Conservation (phyloP, 2,888 invertebrate genomes). For the Helleia helle region DNA sequence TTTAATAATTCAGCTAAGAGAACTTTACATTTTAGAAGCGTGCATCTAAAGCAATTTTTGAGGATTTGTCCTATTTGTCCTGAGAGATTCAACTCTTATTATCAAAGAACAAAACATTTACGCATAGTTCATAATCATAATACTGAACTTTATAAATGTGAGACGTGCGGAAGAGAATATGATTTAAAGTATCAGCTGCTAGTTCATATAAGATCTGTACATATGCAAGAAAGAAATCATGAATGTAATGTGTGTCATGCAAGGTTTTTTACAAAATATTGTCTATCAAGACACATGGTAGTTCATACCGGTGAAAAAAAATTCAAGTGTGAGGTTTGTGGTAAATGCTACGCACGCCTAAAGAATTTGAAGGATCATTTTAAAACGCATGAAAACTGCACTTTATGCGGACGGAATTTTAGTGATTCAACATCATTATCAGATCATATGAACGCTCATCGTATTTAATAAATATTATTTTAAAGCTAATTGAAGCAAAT, state of each 20-base stretch:
- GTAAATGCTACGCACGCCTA: conserved; percentile 51
- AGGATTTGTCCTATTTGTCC: conserved; percentile 50
- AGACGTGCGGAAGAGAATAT: conserved; percentile 46
- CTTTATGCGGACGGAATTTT: conserved; percentile 32
- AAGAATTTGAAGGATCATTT: conserved; percentile 42
- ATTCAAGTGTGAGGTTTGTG: conserved; percentile 60
- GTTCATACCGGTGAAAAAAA: conserved; percentile 65
- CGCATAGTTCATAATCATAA: conserved; percentile 44
- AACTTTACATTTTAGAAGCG: conserved; percentile 38
- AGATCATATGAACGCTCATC: conserved; percentile 26
- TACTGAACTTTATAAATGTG: conserved; percentile 37
- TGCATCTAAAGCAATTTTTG: conserved; percentile 42
- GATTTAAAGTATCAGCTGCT: conserved; percentile 48
- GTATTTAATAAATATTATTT: not conserved
- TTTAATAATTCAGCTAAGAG: conserved; percentile 45
- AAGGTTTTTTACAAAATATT: conserved; percentile 48
- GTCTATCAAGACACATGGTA: conserved; percentile 61
- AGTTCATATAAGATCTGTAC: conserved; percentile 47
- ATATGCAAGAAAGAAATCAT: conserved; percentile 49
- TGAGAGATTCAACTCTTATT: conserved; percentile 49
- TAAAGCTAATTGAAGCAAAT: no score
- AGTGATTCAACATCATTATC: conserved; percentile 29
- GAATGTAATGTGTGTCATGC: conserved; percentile 46
- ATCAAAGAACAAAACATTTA: conserved; percentile 49
- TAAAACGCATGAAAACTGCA: conserved; percentile 36